Base-by-base conservation (phyloP, 2,113 vertebrate genomes). In the Bubo bubo region DNA sequence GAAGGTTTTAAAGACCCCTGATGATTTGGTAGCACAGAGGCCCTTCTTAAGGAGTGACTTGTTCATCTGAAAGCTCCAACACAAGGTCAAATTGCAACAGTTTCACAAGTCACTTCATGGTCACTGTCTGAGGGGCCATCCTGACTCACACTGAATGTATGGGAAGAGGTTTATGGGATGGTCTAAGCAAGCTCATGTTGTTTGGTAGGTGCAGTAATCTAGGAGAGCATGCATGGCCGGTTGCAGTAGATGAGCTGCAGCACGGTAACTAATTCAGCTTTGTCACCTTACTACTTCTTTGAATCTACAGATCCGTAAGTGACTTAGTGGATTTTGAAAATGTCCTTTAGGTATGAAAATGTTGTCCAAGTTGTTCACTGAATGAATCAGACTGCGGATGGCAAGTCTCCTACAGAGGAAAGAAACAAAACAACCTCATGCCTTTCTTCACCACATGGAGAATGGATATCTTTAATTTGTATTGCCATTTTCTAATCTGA, bases 371-470 rank as follows among this genome's bases (percentile, higher is more conserved):
- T 20, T 43, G 9, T 43, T 62, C 47, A 17, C 20, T 8, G 32
- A 86, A 55, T 55, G 55, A 77, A 50, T 39, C 50, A 41, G 47
- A 22, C 18, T 63, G 30, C 1, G 1, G 45, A 62, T 60, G 27
- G 10, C 53, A 83, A 64, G 41, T 28, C 34, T 60, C 55, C 47
- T 53, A 4, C 28, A 66, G 49, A 49, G 13, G 30, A 88, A 75
- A 62, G 32, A 64, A 75, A 47, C 9, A 30, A 24, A 82, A 71
- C 27, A 63, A 8, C 13, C 27, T 11, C 50, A 24, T 12, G 15
- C 2, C 8, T 83, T 39, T 39, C 60, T 63, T 67, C 13, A 75
- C 21, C 30, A 39, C 0, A 0, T 3, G 26, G 21, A 53, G 19
- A 88, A 73, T 19, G 7, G 12, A 4, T 53, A 27, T 37, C 10